These are phyloP conservation scores for Daphoenositta chrysoptera DNA, from an alignment of 2,113 vertebrate species.

Conservation along the genomic window DNA sequence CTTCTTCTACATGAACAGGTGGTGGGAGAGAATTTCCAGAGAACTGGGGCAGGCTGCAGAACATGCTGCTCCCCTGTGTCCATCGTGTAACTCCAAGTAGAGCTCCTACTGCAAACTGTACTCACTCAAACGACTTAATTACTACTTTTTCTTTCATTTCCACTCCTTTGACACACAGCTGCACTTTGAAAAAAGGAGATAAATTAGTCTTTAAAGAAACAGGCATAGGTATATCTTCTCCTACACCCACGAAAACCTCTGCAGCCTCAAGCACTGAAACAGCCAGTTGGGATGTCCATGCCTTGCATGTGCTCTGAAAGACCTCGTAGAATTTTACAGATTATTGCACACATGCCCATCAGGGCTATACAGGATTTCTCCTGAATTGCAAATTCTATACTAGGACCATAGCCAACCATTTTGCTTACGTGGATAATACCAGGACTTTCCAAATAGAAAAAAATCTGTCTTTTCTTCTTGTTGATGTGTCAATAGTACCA, in stretches of 20 bases:
- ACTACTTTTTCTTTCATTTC: neutral
- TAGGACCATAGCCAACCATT: neutral
- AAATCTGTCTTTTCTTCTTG: neutral
- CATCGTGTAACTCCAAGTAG: neutral
- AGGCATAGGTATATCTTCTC: neutral
- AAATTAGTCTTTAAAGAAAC: neutral
- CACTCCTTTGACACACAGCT: fast-evolving
- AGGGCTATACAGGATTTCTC: neutral
- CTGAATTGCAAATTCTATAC: neutral
- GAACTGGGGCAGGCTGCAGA: neutral
- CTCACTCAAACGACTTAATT: neutral
- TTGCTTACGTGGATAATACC: neutral
- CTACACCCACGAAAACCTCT: fast-evolving
- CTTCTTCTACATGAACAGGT: neutral
- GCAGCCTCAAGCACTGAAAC: neutral
- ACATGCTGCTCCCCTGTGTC: neutral
- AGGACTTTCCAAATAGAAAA: neutral
- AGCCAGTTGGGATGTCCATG: neutral
- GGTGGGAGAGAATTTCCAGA: neutral
- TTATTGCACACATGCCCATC: neutral
- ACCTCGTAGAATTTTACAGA: neutral
- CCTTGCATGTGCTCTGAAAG: neutral
- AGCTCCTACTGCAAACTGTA: neutral
- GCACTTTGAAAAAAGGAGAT: neutral
- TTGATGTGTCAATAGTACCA: neutral